phyloP scores from a whole-genome alignment of 2,113 vertebrate species.

The Crotalus viridis region DNA sequence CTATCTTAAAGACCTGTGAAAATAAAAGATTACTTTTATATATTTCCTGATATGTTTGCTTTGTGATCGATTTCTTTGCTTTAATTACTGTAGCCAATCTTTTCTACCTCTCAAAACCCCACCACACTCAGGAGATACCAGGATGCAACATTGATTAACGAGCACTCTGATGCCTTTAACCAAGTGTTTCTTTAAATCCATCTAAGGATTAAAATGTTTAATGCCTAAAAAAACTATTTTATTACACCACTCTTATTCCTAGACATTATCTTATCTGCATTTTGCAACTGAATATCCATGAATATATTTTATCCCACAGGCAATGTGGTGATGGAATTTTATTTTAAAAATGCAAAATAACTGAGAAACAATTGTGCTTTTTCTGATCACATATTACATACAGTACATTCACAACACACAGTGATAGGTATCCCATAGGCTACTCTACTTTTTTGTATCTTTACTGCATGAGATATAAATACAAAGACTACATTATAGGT shows the following conservation, averaged over 20 bases:
- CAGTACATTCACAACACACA: background rate
- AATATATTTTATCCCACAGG: background rate
- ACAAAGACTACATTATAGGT: slow-evolving; percentile 42
- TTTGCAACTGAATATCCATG: background rate
- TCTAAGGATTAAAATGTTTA: slow-evolving; percentile 9
- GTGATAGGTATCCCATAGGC: background rate
- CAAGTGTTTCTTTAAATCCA: slow-evolving; percentile 30
- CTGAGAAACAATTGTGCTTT: background rate
- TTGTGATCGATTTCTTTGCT: slow-evolving; percentile 50
- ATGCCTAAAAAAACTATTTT: background rate
- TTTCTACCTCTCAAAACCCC: slow-evolving; percentile 29
- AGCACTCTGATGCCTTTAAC: background rate
- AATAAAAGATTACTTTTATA: slow-evolving; percentile 58
- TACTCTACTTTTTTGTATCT: background rate
- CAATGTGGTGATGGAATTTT: background rate
- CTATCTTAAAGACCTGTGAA: slow-evolving; percentile 93
- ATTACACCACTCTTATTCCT: slow-evolving; percentile 5
- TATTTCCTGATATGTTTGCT: slow-evolving; percentile 39
- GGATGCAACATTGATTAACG: slow-evolving; percentile 50
- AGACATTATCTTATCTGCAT: background rate
- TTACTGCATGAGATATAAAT: slow-evolving; percentile 37
- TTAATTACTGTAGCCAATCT: slow-evolving; percentile 48
- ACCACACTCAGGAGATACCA: slow-evolving; percentile 26
- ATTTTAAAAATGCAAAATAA: background rate
- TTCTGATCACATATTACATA: background rate